Evolutionary conservation across 2,888 invertebrate genomes (phyloP).

Genomic region (Rhagonycha fulva): DNA sequence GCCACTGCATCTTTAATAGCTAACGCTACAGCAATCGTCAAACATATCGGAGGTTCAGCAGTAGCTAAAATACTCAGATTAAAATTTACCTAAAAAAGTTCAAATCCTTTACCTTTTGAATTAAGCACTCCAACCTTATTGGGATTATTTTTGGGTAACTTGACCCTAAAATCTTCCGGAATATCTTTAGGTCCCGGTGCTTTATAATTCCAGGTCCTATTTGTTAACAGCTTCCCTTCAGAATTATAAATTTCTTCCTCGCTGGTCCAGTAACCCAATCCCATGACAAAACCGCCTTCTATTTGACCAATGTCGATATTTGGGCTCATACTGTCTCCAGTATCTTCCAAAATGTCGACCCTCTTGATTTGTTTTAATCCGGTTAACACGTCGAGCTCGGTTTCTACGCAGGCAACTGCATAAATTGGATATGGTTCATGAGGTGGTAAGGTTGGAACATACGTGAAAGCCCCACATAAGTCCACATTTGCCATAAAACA

Average conservation of each 20-base stretch:
- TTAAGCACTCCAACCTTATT: slow-evolving; percentile 71
- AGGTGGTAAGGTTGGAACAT: background rate
- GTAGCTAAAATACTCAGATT: slow-evolving; percentile 57
- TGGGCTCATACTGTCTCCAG: slow-evolving; percentile 32
- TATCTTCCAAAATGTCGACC: slow-evolving; percentile 75
- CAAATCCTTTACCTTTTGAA: slow-evolving; percentile 66
- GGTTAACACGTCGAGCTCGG: slow-evolving; percentile 56
- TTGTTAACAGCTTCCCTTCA: slow-evolving; percentile 71
- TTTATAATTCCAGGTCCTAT: slow-evolving; percentile 82
- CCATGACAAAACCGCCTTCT: slow-evolving; percentile 71
- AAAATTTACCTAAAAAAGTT: background rate
- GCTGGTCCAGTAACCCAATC: slow-evolving; percentile 72
- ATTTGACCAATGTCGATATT: slow-evolving; percentile 60
- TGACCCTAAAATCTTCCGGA: slow-evolving; percentile 74
- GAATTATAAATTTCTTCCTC: slow-evolving; percentile 69
- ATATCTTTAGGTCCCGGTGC: slow-evolving; percentile 79
- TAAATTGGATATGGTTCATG: slow-evolving; percentile 62
- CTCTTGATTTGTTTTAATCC: slow-evolving; percentile 66
- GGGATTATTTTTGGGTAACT: slow-evolving; percentile 66
- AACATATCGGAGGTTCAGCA: slow-evolving; percentile 65
- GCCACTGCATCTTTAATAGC: slow-evolving; percentile 45
- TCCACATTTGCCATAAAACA: slow-evolving; percentile 61
- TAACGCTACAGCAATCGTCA: slow-evolving; percentile 56
- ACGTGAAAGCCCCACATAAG: slow-evolving; percentile 66
- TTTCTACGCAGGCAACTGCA: slow-evolving; percentile 67